Evolutionary conservation across 1,140 invertebrate genomes (phyloP).

Genomic region (Drosophila persimilis): DNA sequence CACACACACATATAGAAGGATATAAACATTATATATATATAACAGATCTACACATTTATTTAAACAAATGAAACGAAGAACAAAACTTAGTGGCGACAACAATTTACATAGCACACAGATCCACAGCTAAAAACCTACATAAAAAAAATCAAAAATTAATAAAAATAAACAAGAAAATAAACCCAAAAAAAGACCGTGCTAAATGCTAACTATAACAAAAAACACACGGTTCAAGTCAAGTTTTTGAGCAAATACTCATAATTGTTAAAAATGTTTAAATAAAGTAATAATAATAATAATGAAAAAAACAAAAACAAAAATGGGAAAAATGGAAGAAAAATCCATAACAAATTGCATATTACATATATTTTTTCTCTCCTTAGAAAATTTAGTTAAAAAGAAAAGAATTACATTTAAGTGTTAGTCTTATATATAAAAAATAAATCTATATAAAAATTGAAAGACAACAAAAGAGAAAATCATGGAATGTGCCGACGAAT

Average conservation of each 20-base stretch:
- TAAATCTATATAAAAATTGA: conserved; percentile 42
- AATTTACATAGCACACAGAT: conserved; percentile 22
- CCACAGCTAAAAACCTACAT: conserved; percentile 32
- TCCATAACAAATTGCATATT: conserved; percentile 50
- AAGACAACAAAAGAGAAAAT: conserved; percentile 50
- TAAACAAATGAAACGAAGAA: conserved; percentile 31
- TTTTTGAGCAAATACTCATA: conserved; percentile 79
- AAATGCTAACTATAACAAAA: conserved; percentile 20
- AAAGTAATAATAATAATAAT: conserved; percentile 47
- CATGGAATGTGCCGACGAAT: conserved; percentile 30
- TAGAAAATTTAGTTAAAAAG: conserved; percentile 79
- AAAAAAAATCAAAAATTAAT: conserved; percentile 71
- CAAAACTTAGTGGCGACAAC: conserved; percentile 30
- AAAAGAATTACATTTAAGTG: conserved; percentile 74
- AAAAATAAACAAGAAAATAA: conserved; percentile 44
- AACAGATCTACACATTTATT: conserved; percentile 32
- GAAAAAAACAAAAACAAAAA: conserved; percentile 21
- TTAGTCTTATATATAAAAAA: conserved; percentile 79
- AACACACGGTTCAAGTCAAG: conserved; percentile 57
- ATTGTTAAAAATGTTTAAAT: conserved; percentile 74
- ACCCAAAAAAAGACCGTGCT: conserved; percentile 29
- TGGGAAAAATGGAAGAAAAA: conserved; percentile 41
- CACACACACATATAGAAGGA: conserved; percentile 31
- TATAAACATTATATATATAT: conserved; percentile 51
- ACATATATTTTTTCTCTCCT: conserved; percentile 76